Evolutionary conservation across 1,140 invertebrate genomes (phyloP), one percentile per base, ranked within the genome.

Genomic region (Sipha flava): DNA sequence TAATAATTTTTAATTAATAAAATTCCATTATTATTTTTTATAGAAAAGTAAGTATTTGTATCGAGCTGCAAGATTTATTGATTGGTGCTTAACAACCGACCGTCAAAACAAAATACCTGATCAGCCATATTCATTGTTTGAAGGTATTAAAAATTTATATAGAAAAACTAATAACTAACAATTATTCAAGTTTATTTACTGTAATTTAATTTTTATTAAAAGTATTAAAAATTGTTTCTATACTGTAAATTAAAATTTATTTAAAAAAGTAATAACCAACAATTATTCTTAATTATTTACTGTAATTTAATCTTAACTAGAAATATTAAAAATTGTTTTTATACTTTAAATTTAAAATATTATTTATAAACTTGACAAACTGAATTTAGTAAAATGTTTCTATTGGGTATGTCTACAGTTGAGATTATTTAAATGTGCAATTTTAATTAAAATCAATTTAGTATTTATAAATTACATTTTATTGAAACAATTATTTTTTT

Each of bases 121-220:
- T 86, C 86, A 90, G 81, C 94, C 94, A 1, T 90, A 90, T 72
- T 96, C 94, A 1, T 85, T 97, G 12, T 97, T 93, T 86, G 95
- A 97, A 90, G 95, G 95, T 88, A 85, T 80, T 16, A 81, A 7
- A 81, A 49, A 43, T 21, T 29, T 47, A 80, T 26, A 12, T 14
- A 40, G 23, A 18, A 70, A 9, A 79, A 23, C 26, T 77, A 40
- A 16, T 52, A 23, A 23, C 31, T 26, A 54, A 40, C 49, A 59
- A 18, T 21, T 79, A 16, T 59, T 23, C 5, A 49, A 45, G 6
- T 57, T 34, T 26, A n/a, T 18, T 59, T 59, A 7, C 9, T n/a
- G 6, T 9, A 10, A 52, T 70, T 9, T 9, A 59, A 7, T 5
- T 6, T 21, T 9, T 29, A 21, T 7, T 59, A 45, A 6, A 45